Conservation (phyloP, 1,140 invertebrate species). For the Orussus abietinus region DNA sequence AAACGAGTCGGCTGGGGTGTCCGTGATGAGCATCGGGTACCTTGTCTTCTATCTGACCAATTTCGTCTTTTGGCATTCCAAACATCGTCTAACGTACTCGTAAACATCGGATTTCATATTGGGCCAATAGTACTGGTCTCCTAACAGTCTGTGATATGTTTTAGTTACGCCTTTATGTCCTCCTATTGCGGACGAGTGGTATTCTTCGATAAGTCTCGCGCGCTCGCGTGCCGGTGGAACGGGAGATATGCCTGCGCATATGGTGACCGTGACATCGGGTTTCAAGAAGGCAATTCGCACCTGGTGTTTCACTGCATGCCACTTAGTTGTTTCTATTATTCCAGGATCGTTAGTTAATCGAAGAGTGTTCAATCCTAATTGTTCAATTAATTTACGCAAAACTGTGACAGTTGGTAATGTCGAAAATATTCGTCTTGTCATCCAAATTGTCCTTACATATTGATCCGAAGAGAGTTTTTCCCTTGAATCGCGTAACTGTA, state of each 20-base stretch:
- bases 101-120: conserved; percentile 10
- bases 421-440: no score
- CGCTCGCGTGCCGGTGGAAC: conserved; percentile 6
- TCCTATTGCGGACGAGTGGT: conserved; percentile 15
- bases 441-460: no score
- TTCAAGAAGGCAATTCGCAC: conserved; percentile 6
- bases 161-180: conserved; percentile 15
- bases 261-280: conserved; percentile 11
- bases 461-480: no score
- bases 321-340: no score
- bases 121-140: conserved; percentile 16
- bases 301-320: no score
- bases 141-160: conserved; percentile 13
- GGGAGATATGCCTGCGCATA: conserved; percentile 11
- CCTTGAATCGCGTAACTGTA: no score
- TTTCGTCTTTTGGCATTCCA: conserved; percentile 18
- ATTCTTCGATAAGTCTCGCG: conserved; percentile 15
- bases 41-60: conserved; percentile 11
- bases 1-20: conserved; percentile 17
- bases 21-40: conserved; percentile 21
- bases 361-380: no score
- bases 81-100: conserved; percentile 9
- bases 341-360: no score
- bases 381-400: no score
- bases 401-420: no score